Evolutionary conservation across 2,797 vertebrate genomes (phyloP), one percentile per base, ranked within the genome.

Genomic region (Prunella strophiata): DNA sequence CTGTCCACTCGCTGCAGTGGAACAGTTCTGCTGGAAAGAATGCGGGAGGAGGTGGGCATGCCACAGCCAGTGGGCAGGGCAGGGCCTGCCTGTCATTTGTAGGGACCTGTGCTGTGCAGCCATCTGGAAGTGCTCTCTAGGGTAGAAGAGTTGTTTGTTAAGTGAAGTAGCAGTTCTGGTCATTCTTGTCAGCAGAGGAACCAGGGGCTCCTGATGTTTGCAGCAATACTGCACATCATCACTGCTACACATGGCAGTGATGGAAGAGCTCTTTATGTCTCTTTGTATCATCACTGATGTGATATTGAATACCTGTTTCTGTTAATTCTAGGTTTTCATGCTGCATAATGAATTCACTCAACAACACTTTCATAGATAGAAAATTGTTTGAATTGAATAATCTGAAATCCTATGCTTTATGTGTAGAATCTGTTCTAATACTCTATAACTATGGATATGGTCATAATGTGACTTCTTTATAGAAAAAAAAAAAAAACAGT

Each of bases 151-250:
- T 36, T 1, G 0, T 52, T 86, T 74, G 5, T 59, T 48, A 32
- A 9, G 10, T 66, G 48, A 59, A 75, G 36, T 8, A 22, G 58
- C 7, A 5, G 18, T 23, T 79, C 48, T 59, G 29, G 42, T 50
- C 2, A 0, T 32, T 54, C 55, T 45, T 23, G 3, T 55, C 6
- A 2, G 23, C 70, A 48, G 62, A 43, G 50, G 43, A 61, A 32
- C 54, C 26, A 17, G 38, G 9, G 8, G 2, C 18, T 63, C 32
- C 29, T 36, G 29, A 4, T 62, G 13, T 79, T 58, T 57, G 59
- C 34, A 40, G 85, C 0, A 0, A 5, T 38, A 23, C 0, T 62
- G 48, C 30, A 34, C 9, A 70, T 54, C 30, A 0, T 40, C 0
- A 0, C 42, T 62, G 21, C 38, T 73, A 2, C 1, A 0, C 14